These are phyloP conservation scores for Nylanderia fulva DNA, from an alignment of 1,140 invertebrate species.

Conservation along the genomic window DNA sequence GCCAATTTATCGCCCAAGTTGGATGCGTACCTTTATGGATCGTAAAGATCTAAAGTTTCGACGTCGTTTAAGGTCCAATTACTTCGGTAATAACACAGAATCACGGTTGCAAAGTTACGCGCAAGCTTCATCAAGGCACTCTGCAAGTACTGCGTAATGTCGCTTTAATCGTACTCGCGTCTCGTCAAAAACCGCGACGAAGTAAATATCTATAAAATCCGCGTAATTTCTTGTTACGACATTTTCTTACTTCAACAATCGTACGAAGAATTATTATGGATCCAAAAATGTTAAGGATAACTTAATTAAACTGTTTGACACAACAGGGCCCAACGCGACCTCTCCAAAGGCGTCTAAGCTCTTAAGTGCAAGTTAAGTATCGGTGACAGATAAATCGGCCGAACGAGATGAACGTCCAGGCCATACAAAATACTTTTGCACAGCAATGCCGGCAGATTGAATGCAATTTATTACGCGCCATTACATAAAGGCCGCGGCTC, in stretches of 20 bases:
- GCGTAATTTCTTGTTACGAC: not conserved
- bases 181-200: not conserved
- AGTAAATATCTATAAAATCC: not conserved
- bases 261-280: not conserved
- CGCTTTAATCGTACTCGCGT: not conserved
- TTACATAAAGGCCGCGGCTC: conserved; percentile 75
- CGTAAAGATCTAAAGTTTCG: conserved; percentile 78
- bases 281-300: not conserved
- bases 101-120: conserved; percentile 65
- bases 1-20: conserved; percentile 68
- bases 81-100: conserved; percentile 68
- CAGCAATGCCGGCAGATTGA: conserved; percentile 71
- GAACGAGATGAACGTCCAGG: conserved; percentile 45
- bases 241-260: not conserved
- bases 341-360: not conserved
- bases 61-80: conserved; percentile 74
- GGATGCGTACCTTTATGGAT: conserved; percentile 76
- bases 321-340: not conserved
- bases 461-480: conserved; percentile 78
- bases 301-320: conserved; percentile 31
- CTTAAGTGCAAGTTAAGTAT: not conserved
- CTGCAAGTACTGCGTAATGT: conserved; percentile 39
- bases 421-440: conserved; percentile 70
- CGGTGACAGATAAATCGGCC: conserved; percentile 4
- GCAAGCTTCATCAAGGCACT: conserved; percentile 5